phyloP scores from a whole-genome alignment of 2,113 vertebrate genomes.

The Eclectus roratus region DNA sequence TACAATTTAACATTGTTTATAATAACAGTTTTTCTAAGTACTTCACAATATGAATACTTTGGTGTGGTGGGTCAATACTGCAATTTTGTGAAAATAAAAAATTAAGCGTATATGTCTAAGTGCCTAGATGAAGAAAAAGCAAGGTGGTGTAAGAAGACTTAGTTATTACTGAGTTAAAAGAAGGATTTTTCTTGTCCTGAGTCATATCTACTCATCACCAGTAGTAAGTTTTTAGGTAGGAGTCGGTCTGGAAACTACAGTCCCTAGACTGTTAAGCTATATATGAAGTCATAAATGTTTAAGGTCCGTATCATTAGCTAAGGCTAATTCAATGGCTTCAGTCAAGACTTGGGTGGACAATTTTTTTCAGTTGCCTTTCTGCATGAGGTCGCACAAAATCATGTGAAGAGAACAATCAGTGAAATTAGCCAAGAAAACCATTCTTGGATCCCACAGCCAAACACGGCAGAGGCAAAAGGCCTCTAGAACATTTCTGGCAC shows the following conservation, averaged over 20 bases:
- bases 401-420: background rate
- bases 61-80: background rate
- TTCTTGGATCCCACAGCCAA: background rate
- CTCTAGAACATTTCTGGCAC: background rate
- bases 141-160: background rate
- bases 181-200: background rate
- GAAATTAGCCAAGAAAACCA: background rate
- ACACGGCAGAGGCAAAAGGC: accelerated
- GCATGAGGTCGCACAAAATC: background rate
- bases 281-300: background rate
- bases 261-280: background rate
- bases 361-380: background rate
- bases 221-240: background rate
- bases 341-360: background rate
- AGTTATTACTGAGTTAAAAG: background rate
- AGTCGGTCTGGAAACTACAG: background rate
- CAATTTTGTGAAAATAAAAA: background rate
- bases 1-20: too few species aligned
- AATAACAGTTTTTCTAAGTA: background rate
- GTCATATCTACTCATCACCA: accelerated
- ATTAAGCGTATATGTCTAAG: accelerated
- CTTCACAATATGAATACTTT: background rate
- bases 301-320: background rate
- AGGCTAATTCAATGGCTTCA: accelerated
- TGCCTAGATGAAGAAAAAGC: background rate